A percentile compares a stretch with the other conserved stretches of the same genome.
Evolutionary conservation across 2,888 invertebrate genomes (phyloP).

Genomic region (Eupithecia insigniata): DNA sequence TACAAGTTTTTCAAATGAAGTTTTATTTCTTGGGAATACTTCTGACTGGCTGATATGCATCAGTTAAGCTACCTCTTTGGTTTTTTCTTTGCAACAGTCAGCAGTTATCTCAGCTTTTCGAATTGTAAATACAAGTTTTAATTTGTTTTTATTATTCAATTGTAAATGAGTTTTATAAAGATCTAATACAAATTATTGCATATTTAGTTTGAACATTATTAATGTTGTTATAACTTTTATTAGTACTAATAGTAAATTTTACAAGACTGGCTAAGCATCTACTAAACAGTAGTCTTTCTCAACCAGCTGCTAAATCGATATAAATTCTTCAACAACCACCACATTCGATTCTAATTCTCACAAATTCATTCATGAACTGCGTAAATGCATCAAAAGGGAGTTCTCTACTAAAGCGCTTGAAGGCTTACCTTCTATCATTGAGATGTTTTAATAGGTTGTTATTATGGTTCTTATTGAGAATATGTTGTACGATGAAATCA

Average conservation of each 20-base stretch:
- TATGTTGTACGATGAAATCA: not conserved
- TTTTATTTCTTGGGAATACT: too few species aligned
- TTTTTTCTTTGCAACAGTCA: too few species aligned
- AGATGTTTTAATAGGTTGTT: not conserved
- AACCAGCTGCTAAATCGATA: slow-evolving; percentile 39
- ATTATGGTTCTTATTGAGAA: not conserved
- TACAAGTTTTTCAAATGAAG: not conserved
- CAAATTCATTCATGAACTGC: slow-evolving; percentile 36
- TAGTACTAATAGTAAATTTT: slow-evolving; percentile 16
- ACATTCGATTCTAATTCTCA: slow-evolving; percentile 47
- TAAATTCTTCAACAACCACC: slow-evolving; percentile 36
- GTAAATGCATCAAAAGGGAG: slow-evolving; percentile 42
- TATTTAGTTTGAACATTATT: not conserved
- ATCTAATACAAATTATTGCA: too few species aligned
- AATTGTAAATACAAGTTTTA: too few species aligned
- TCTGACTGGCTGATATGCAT: too few species aligned
- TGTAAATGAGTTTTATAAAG: too few species aligned
- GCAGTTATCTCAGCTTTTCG: too few species aligned
- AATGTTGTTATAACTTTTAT: not conserved
- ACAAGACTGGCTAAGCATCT: slow-evolving; percentile 25
- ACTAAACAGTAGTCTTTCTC: slow-evolving; percentile 39
- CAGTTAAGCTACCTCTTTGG: too few species aligned
- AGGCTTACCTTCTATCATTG: not conserved
- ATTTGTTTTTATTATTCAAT: too few species aligned
- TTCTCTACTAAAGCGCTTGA: slow-evolving; percentile 15